Conservation (phyloP, 2,797 vertebrate species). For the Halcyon badia region DNA sequence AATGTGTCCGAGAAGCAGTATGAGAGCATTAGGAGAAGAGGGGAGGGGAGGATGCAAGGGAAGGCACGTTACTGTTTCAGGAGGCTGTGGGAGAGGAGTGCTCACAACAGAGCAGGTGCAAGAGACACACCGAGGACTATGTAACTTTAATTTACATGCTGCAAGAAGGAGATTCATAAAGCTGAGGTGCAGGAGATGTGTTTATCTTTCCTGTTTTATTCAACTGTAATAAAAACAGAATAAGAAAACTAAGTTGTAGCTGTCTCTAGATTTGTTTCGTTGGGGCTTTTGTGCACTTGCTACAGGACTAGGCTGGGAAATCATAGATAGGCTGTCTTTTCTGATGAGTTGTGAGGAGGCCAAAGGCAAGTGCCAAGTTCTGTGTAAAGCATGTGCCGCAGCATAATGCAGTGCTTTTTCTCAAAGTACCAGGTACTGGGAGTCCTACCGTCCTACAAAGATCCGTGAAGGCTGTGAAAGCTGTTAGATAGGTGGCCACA, state of each 20-base stretch:
- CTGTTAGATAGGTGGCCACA: neutral
- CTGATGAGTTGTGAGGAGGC: neutral
- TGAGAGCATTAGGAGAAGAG: neutral
- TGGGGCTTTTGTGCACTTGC: neutral
- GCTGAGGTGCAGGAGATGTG: neutral
- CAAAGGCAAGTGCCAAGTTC: neutral
- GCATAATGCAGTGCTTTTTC: neutral
- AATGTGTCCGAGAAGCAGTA: neutral
- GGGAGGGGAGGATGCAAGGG: neutral
- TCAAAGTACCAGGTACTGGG: neutral
- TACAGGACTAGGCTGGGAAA: neutral
- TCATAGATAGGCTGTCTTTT: neutral
- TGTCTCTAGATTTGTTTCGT: neutral
- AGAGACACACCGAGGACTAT: neutral
- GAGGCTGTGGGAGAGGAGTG: constrained; percentile 37
- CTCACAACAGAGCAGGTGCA: constrained; percentile 6
- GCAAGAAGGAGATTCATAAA: constrained; percentile 33
- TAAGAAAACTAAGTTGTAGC: neutral
- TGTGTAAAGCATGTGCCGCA: neutral
- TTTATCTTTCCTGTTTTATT: neutral
- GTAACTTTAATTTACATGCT: neutral
- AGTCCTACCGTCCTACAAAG: neutral
- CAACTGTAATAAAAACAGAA: neutral
- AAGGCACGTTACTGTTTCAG: neutral
- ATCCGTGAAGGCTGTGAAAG: neutral